A percentile compares a stretch with the other conserved stretches of the same genome.
Conservation (phyloP, 1,140 invertebrate genomes). For the Orius laevigatus region DNA sequence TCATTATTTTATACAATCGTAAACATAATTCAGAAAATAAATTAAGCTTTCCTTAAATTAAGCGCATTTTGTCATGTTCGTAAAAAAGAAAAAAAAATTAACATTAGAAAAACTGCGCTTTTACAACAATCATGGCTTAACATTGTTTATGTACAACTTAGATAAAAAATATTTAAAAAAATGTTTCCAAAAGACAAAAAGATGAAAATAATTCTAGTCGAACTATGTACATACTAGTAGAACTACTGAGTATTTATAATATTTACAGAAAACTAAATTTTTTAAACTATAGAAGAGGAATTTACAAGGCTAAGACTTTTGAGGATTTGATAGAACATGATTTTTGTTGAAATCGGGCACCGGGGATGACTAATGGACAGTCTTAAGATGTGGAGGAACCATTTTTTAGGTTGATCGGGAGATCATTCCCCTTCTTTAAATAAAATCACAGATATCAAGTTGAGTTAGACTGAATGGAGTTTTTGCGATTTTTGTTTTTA, state of each 20-base stretch:
- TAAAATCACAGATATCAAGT: no score
- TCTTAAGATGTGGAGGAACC: background rate
- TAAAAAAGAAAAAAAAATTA: constrained; percentile 8
- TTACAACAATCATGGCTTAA: constrained; percentile 12
- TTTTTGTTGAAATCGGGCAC: background rate
- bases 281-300: no score
- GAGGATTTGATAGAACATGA: no score
- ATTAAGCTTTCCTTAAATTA: constrained; percentile 6
- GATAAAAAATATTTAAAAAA: no score
- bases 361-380: background rate
- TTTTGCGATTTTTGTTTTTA: constrained; percentile 13
- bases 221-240: constrained; percentile 6
- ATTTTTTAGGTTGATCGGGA: background rate
- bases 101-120: constrained; percentile 4
- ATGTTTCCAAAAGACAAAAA: background rate
- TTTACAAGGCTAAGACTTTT: no score
- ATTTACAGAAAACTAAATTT: no score
- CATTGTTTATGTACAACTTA: constrained; percentile 4
- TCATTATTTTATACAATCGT: background rate
- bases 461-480: no score
- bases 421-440: no score
- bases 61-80: background rate
- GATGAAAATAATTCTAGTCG: background rate
- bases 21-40: constrained; percentile 6
- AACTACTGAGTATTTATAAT: no score